Conservation (phyloP, 2,113 vertebrate genomes). For the Callithrix jacchus region DNA sequence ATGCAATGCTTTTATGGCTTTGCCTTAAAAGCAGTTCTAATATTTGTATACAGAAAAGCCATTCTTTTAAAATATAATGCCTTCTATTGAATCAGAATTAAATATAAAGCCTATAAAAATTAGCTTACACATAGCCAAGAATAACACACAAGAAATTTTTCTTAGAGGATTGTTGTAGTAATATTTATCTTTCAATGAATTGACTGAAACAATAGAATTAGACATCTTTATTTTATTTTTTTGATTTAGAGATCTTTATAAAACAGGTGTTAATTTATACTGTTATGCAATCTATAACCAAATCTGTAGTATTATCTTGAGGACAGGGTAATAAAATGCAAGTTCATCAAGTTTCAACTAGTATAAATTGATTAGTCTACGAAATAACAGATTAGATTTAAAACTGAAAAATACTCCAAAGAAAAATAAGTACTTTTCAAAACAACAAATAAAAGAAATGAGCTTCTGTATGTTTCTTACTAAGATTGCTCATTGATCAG, state of each 20-base stretch:
- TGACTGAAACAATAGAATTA: not conserved
- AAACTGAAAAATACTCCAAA: conserved; percentile 35
- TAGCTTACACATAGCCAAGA: not conserved
- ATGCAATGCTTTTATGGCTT: not conserved
- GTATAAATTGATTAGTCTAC: not conserved
- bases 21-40: not conserved
- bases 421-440: conserved; percentile 37
- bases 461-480: conserved; percentile 10
- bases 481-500: not conserved
- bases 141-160: not conserved
- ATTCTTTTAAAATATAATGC: conserved; percentile 2
- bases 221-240: not conserved
- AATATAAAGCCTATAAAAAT: conserved; percentile 37
- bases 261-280: not conserved
- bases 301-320: not conserved
- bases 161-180: not conserved
- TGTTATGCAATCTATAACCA: not conserved
- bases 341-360: not conserved
- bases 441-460: conserved; percentile 30
- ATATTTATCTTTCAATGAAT: conserved; percentile 44
- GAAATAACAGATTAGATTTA: conserved; percentile 43
- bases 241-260: conserved; percentile 3
- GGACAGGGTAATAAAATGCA: not conserved
- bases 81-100: not conserved
- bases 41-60: conserved; percentile 23